Percentiles rank a stretch among this genome's conserved stretches.
Evolutionary conservation across 2,113 vertebrate species (phyloP).

Genomic region (Meriones unguiculatus): DNA sequence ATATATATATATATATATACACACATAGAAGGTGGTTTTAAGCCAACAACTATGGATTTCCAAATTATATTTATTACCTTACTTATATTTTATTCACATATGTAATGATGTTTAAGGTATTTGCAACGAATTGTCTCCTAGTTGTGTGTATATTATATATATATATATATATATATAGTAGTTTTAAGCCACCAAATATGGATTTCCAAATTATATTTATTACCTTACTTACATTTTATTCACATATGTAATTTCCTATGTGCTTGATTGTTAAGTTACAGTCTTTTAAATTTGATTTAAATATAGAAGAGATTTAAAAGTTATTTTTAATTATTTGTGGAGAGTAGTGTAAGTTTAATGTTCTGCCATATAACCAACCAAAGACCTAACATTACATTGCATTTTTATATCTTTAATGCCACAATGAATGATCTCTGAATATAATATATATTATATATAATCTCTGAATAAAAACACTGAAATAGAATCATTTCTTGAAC

Average conservation of each 20-base stretch:
- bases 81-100: too few species aligned
- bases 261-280: neutral
- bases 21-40: too few species aligned
- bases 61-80: too few species aligned
- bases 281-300: conserved; percentile 16
- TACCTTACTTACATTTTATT: conserved; percentile 53
- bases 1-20: too few species aligned
- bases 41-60: too few species aligned
- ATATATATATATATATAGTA: too few species aligned
- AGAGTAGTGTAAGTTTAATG: neutral
- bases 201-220: conserved; percentile 37
- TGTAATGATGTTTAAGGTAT: conserved; percentile 23
- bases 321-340: neutral
- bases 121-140: neutral
- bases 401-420: neutral
- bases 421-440: neutral
- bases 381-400: neutral
- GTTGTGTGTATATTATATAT: neutral
- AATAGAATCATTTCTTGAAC: conserved; percentile 39
- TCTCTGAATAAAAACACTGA: neutral
- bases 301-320: neutral
- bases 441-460: neutral
- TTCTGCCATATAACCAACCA: neutral
- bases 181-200: neutral
- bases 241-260: neutral